Conservation (phyloP, 2,113 vertebrate genomes). For the Polypterus bichir region DNA sequence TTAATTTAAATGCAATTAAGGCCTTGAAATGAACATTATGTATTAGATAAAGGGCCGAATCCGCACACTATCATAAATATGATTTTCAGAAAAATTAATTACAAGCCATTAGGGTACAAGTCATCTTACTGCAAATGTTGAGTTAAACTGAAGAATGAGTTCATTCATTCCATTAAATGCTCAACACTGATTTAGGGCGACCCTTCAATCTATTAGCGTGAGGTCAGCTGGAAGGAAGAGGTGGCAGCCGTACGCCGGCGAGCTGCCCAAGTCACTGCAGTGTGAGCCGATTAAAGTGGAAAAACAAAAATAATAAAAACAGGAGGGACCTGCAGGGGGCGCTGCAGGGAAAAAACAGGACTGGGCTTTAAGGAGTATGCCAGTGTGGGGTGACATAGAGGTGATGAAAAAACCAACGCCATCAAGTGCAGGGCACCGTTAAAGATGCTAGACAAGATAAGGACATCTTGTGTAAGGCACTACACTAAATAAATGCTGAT, state of each 20-base stretch:
- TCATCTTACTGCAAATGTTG: slow-evolving; percentile 75
- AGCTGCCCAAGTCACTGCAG: no score
- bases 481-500: no score
- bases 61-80: slow-evolving; percentile 76
- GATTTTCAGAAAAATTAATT: slow-evolving; percentile 81
- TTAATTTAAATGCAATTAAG: slow-evolving; percentile 93
- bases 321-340: no score
- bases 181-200: slow-evolving; percentile 58
- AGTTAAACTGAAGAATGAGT: slow-evolving; percentile 77
- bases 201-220: slow-evolving; percentile 49
- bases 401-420: no score
- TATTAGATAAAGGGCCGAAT: slow-evolving; percentile 80
- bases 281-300: no score
- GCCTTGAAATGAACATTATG: slow-evolving; percentile 86
- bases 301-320: no score
- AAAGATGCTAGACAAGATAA: no score
- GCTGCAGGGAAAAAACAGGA: no score
- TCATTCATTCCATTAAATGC: slow-evolving; percentile 74
- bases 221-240: slow-evolving; percentile 49
- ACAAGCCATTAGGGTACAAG: slow-evolving; percentile 84
- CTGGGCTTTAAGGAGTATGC: no score
- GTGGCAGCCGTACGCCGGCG: background rate
- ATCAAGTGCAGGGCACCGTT: no score
- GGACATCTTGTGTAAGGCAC: no score
- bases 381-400: no score